Base-by-base conservation (phyloP, 2,888 invertebrate species). In the Thecophora atra region DNA sequence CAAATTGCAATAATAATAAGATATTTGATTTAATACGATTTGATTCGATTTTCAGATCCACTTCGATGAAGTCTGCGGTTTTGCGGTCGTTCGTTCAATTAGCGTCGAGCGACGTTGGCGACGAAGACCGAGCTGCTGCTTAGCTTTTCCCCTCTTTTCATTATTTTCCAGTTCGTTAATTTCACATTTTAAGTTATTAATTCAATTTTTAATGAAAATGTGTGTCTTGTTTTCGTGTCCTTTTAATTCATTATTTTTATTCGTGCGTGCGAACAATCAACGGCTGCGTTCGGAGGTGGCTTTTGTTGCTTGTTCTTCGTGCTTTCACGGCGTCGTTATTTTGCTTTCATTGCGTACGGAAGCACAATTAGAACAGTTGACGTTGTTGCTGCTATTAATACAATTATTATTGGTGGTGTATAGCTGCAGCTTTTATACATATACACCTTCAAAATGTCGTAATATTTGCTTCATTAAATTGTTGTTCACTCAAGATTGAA, bases 201-300 rank as follows among this genome's bases (percentile, higher is more conserved):
- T n/a, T n/a, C n/a, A n/a, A n/a, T n/a, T n/a, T n/a, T n/a, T n/a
- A n/a, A n/a, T n/a, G n/a, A n/a, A n/a, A n/a, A n/a, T n/a, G n/a
- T n/a, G n/a, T n/a, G n/a, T n/a, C n/a, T n/a, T n/a, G n/a, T n/a
- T n/a, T n/a, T n/a, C n/a, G n/a, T n/a, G n/a, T n/a, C n/a, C n/a
- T n/a, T n/a, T 54, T 54, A 54, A 54, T 54, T 54, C n/a, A 54
- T 54, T 21, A 54, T 54, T 54, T n/a, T 54, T n/a, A n/a, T n/a
- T n/a, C n/a, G n/a, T 30, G 30, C 5, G 30, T 30, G 30, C 30
- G 4, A 4, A 54, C 3, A 21, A 19, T n/a, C 21, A 54, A 54
- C 21, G 21, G 21, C 6, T 21, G 3, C 21, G 54, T n/a, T n/a
- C n/a, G 54, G 54, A 19, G 21, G n/a, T 21, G 8, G 7, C n/a